Conservation (phyloP, 1,140 invertebrate species). For the Eueides isabella region DNA sequence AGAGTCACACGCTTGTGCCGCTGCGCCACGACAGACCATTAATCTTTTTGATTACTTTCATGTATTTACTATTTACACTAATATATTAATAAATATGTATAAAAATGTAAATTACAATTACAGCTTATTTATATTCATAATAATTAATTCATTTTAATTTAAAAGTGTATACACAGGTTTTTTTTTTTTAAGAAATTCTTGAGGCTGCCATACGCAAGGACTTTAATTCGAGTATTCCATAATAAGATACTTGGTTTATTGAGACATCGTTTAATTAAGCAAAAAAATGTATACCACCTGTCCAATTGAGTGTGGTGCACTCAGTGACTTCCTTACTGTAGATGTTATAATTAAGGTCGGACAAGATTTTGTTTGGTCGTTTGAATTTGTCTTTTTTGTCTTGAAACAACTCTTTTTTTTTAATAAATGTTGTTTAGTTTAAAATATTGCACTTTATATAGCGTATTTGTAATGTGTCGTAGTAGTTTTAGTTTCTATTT, state of each 20-base stretch:
- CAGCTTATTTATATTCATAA: neutral
- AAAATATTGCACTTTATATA: no score
- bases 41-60: no score
- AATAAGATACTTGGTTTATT: neutral
- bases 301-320: neutral
- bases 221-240: neutral
- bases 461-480: no score
- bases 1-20: no score
- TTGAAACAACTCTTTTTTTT: no score
- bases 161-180: neutral
- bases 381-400: neutral
- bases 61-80: no score
- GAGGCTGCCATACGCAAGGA: neutral
- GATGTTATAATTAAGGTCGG: neutral
- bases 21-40: no score
- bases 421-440: no score
- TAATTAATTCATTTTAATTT: neutral
- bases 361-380: neutral
- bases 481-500: no score
- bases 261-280: conserved; percentile 1
- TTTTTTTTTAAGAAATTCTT: neutral
- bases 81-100: neutral
- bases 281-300: conserved; percentile 6
- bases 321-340: neutral
- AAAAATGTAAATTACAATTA: neutral